These are phyloP conservation scores for Austrofundulus limnaeus DNA, from an alignment of 2,113 vertebrate species.

Conservation along the genomic window DNA sequence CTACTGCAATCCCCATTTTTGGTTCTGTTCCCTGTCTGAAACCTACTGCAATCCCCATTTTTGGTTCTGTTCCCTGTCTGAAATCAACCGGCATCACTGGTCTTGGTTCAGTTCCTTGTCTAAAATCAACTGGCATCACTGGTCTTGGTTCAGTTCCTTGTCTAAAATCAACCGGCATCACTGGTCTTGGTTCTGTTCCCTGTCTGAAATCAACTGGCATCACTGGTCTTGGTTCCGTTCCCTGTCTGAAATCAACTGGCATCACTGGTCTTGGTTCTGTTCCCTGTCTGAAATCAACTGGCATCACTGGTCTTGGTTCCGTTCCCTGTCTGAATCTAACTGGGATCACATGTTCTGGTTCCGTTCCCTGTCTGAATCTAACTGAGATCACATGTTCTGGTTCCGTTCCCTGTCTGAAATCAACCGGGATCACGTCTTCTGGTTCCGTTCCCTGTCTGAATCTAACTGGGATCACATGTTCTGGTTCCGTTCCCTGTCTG, in stretches of 20 bases:
- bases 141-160: constrained; percentile 13
- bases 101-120: constrained; percentile 26
- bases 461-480: rapidly evolving
- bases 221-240: constrained; percentile 31
- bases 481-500: constrained; percentile 33
- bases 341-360: rapidly evolving
- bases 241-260: constrained; percentile 54
- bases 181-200: constrained; percentile 37
- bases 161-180: not conserved
- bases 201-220: constrained; percentile 41
- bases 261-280: not conserved
- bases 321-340: constrained; percentile 38
- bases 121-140: constrained; percentile 3
- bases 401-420: constrained; percentile 29
- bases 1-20: constrained; percentile 8
- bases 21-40: constrained; percentile 36
- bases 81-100: constrained; percentile 27
- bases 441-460: constrained; percentile 43
- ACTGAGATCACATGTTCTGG: not conserved
- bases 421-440: not conserved
- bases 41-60: not conserved
- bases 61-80: constrained; percentile 32
- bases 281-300: constrained; percentile 30
- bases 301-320: not conserved
- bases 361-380: constrained; percentile 42